phyloP scores from a whole-genome alignment of 2,113 vertebrate genomes.

The Eira barbara region DNA sequence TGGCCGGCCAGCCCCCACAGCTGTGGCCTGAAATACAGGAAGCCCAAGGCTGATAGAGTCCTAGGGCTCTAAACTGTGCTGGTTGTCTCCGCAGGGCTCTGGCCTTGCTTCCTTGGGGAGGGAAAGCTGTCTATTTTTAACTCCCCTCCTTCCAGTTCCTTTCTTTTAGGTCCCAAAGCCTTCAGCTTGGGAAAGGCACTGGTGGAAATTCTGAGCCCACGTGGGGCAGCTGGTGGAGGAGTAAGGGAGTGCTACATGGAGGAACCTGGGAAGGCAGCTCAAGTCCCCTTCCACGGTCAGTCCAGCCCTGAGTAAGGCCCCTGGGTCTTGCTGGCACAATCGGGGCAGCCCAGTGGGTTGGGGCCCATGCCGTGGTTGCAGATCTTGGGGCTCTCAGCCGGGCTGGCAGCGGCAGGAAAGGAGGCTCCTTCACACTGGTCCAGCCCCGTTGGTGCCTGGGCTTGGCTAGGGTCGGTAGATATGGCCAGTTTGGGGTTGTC shows the following conservation, averaged over 20 bases:
- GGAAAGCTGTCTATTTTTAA: neutral
- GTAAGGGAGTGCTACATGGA: neutral
- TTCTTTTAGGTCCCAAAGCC: neutral
- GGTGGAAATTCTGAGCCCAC: neutral
- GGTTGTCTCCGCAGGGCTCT: neutral
- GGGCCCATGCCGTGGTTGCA: neutral
- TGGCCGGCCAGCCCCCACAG: neutral
- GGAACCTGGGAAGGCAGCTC: neutral
- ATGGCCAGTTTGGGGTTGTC: neutral
- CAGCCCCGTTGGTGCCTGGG: neutral
- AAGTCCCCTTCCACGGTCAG: neutral
- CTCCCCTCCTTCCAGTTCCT: neutral
- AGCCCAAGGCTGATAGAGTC: neutral
- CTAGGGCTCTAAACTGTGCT: neutral
- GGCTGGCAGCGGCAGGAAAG: neutral
- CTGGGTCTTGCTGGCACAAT: neutral
- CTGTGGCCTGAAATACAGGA: neutral
- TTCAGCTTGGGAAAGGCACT: neutral
- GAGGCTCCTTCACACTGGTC: neutral
- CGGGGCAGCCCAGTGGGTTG: neutral
- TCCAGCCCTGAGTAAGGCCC: neutral
- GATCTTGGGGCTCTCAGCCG: rapidly evolving
- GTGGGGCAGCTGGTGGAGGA: neutral
- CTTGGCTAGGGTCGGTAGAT: neutral
- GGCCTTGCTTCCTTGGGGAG: neutral